These are phyloP conservation scores for Cephus pygmeus DNA, from an alignment of 2,888 invertebrate genomes.

Conservation along the genomic window DNA sequence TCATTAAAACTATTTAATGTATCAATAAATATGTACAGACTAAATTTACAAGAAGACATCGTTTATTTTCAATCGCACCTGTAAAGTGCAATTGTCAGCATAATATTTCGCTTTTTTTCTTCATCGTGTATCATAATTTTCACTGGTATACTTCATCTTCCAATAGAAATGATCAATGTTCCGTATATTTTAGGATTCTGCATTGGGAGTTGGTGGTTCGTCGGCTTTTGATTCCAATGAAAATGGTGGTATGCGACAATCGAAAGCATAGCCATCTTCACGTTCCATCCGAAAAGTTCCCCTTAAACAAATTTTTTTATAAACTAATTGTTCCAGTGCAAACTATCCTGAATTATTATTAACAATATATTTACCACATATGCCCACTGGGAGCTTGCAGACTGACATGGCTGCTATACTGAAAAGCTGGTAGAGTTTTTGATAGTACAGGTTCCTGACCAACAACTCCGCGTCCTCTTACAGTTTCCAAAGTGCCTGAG, in stretches of 20 bases:
- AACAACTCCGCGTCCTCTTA: slow-evolving; percentile 95
- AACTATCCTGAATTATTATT: slow-evolving; percentile 7
- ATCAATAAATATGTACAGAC: not conserved
- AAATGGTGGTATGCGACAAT: slow-evolving; percentile 97
- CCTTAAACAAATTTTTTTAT: slow-evolving; percentile 67
- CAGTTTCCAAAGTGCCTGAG: slow-evolving; percentile 93
- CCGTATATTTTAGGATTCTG: slow-evolving; percentile 36
- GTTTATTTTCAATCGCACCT: not conserved
- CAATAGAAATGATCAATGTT: not conserved
- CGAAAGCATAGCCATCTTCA: slow-evolving; percentile 96
- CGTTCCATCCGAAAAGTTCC: slow-evolving; percentile 98
- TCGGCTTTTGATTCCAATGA: slow-evolving; percentile 95
- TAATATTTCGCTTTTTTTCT: not conserved
- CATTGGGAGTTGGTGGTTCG: slow-evolving; percentile 65
- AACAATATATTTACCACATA: slow-evolving; percentile 81
- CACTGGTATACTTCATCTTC: not conserved
- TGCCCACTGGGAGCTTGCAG: slow-evolving; percentile 97
- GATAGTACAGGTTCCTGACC: slow-evolving; percentile 96
- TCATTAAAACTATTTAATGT: not conserved
- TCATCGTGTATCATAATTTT: not conserved
- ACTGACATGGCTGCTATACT: slow-evolving; percentile 97
- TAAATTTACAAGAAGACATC: not conserved
- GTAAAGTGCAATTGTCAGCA: not conserved
- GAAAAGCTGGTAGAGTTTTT: slow-evolving; percentile 90
- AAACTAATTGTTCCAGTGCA: not conserved